These are phyloP conservation scores for Malacosoma neustria DNA, from an alignment of 2,888 invertebrate species.

Conservation along the genomic window DNA sequence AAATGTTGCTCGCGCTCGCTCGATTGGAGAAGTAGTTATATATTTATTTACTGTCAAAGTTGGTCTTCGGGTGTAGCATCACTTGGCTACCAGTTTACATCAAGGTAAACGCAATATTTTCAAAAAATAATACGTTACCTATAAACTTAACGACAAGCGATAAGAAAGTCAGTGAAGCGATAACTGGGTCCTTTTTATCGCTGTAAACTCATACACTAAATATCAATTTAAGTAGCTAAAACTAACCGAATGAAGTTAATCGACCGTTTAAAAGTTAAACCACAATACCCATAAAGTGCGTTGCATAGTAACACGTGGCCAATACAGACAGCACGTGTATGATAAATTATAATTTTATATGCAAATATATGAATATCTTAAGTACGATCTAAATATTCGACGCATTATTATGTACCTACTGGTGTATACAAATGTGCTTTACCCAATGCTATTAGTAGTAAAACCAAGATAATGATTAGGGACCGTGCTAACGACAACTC, in stretches of 20 bases:
- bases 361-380: constrained; percentile 59
- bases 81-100: too few species aligned
- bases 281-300: constrained; percentile 30
- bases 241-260: constrained; percentile 32
- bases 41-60: too few species aligned
- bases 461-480: too few species aligned
- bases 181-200: too few species aligned
- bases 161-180: too few species aligned
- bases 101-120: too few species aligned
- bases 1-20: too few species aligned
- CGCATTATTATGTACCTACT: constrained; percentile 18
- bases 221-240: constrained; percentile 2
- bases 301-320: constrained; percentile 20
- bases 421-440: constrained; percentile 28
- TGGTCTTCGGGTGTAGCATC: too few species aligned
- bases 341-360: constrained; percentile 52
- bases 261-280: constrained; percentile 28
- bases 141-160: too few species aligned
- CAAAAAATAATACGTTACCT: too few species aligned
- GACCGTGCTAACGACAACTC: too few species aligned
- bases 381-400: constrained; percentile 53
- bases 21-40: too few species aligned
- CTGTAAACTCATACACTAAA: neutral
- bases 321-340: constrained; percentile 24
- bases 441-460: neutral